A percentile compares a stretch with the other conserved stretches of the same genome.
These are phyloP conservation scores for Erythrolamprus reginae DNA, from an alignment of 2,113 vertebrate species.

Conservation along the genomic window DNA sequence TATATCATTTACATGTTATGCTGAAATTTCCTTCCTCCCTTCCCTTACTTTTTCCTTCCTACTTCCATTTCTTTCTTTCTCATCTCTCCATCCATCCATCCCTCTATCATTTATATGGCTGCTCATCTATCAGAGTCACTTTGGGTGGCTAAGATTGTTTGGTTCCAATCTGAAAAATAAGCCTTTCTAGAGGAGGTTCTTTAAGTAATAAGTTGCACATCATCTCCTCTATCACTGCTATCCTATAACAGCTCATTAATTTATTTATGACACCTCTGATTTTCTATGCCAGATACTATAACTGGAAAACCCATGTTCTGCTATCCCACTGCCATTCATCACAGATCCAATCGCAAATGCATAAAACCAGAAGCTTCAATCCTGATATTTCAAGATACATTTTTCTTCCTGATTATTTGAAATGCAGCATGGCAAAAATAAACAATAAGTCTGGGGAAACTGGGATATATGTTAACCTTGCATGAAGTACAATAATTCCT, in stretches of 20 bases:
- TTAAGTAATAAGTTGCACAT: not conserved
- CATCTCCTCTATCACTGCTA: not conserved
- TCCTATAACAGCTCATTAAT: not conserved
- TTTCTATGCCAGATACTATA: not conserved
- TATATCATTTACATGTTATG: not conserved
- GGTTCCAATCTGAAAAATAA: not conserved
- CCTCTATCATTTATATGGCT: not conserved
- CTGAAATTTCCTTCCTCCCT: conserved; percentile 20
- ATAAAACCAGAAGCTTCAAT: not conserved
- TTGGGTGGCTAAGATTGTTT: not conserved
- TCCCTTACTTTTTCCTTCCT: too few relatives aligned
- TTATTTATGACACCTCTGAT: not conserved
- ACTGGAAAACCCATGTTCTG: not conserved
- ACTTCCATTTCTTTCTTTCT: not conserved
- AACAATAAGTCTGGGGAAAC: not conserved
- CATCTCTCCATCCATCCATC: not conserved
- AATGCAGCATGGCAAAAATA: not conserved
- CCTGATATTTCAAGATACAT: not conserved
- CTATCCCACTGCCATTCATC: not conserved
- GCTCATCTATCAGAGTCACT: not conserved
- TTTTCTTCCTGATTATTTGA: not conserved
- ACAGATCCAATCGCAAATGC: not conserved
- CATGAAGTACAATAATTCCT: not conserved
- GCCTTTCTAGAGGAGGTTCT: not conserved
- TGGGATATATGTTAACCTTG: not conserved